A percentile compares a stretch with the other conserved stretches of the same genome.
phyloP scores from a whole-genome alignment of 2,113 vertebrate species.

The Todiramphus chloris region DNA sequence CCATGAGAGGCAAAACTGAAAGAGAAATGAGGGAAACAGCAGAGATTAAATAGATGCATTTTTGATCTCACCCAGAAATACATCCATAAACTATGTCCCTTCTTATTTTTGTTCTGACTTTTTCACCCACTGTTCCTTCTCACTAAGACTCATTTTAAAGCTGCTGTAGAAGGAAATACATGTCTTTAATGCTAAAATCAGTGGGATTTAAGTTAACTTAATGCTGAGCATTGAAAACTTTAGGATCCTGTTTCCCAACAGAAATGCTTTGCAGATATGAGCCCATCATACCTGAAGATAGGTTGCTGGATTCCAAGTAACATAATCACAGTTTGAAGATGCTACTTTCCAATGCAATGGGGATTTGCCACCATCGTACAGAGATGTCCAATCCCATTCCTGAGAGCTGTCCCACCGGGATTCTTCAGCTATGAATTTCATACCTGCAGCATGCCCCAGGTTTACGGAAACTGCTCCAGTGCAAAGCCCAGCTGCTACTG shows the following conservation, averaged over 20 bases:
- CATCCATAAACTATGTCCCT: neutral
- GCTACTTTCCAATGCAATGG: neutral
- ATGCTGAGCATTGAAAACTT: neutral
- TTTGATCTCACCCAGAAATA: slow-evolving; percentile 20
- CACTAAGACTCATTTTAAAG: neutral
- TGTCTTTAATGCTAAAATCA: neutral
- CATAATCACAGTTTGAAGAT: neutral
- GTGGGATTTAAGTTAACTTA: neutral
- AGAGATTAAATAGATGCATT: slow-evolving; percentile 11
- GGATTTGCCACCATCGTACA: neutral
- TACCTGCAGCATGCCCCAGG: neutral
- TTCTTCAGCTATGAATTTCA: neutral
- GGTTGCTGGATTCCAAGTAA: neutral
- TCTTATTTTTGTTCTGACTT: slow-evolving; percentile 5
- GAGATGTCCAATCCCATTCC: neutral
- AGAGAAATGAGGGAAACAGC: slow-evolving; percentile 4
- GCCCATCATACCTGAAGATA: neutral
- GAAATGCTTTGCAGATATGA: neutral
- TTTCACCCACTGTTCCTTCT: neutral
- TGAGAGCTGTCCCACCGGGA: neutral
- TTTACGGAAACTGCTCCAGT: neutral
- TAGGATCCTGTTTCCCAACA: neutral
- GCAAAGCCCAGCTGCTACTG: neutral
- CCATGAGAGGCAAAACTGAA: neutral
- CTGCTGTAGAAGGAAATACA: neutral